Evolutionary conservation across 2,888 invertebrate genomes (phyloP).

Genomic region (Parthenolecanium corni): DNA sequence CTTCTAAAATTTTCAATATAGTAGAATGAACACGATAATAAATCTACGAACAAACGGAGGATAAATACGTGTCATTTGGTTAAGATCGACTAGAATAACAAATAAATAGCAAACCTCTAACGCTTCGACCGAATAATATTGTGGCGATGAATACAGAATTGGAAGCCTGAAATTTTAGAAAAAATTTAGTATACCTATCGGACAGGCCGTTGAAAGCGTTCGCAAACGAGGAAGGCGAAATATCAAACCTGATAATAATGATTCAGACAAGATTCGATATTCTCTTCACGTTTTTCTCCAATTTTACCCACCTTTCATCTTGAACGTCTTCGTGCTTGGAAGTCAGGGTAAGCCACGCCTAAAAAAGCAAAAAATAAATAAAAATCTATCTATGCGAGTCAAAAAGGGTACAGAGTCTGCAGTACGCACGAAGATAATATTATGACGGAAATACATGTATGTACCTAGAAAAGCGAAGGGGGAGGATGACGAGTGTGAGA

Average conservation of each 20-base stretch:
- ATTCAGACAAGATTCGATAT: conserved; percentile 59
- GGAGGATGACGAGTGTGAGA: too few relatives aligned
- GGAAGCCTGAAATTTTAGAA: conserved; percentile 48
- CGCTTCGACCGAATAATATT: conserved; percentile 77
- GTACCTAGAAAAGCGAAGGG: too few relatives aligned
- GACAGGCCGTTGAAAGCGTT: too few relatives aligned
- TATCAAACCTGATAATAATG: conserved; percentile 53
- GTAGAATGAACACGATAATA: conserved; percentile 67
- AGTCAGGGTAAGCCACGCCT: conserved; percentile 10
- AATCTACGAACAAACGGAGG: conserved; percentile 37
- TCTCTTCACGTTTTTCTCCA: conserved; percentile 69
- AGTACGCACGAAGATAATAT: too few relatives aligned
- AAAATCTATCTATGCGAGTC: too few relatives aligned
- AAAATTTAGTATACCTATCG: background rate
- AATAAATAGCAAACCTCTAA: conserved; percentile 54
- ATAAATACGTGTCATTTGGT: background rate
- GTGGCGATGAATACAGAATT: conserved; percentile 73
- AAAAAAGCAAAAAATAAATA: too few relatives aligned
- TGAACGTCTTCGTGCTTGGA: conserved; percentile 37
- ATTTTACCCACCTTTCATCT: conserved; percentile 91
- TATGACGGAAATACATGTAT: too few relatives aligned
- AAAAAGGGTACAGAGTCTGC: too few relatives aligned
- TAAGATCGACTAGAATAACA: background rate
- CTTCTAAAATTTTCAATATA: conserved; percentile 74
- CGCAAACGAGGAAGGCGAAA: conserved; percentile 34